Percentiles rank a stretch among this genome's conserved stretches.
phyloP scores from a whole-genome alignment of 2,888 invertebrate species.

The Ormyrus pomaceus region DNA sequence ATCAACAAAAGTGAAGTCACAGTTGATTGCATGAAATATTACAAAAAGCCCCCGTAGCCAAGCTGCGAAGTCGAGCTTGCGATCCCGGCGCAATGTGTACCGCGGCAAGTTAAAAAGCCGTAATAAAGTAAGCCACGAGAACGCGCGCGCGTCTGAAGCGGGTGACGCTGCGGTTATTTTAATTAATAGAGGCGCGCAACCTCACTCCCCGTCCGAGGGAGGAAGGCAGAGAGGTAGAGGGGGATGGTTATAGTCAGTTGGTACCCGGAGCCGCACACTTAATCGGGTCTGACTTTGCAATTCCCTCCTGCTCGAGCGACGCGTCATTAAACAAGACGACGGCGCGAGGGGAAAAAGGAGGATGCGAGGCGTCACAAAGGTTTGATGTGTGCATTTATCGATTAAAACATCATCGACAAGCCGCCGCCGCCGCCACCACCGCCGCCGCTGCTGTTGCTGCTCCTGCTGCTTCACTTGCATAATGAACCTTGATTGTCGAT shows the following conservation, averaged over 20 bases:
- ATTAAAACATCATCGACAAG: neutral
- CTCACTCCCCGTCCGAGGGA: neutral
- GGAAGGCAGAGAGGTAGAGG: constrained; percentile 19
- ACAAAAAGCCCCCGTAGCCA: neutral
- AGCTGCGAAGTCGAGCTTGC: neutral
- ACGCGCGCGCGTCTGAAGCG: constrained; percentile 31
- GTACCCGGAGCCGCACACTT: constrained; percentile 55
- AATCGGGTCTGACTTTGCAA: constrained; percentile 62
- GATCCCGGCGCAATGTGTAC: neutral
- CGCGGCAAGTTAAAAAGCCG: constrained; percentile 18
- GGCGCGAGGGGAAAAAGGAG: neutral
- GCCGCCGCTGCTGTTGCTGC: too few species aligned
- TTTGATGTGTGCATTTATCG: constrained; percentile 6
- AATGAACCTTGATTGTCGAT: constrained; percentile 19
- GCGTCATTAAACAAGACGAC: constrained; percentile 60
- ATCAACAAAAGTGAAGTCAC: neutral
- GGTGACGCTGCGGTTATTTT: constrained; percentile 67
- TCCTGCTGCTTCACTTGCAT: neutral
- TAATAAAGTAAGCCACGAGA: constrained; percentile 56
- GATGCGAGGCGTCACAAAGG: neutral
- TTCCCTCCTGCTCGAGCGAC: constrained; percentile 40
- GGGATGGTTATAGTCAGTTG: neutral
- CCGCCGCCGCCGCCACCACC: neutral
- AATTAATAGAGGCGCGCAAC: constrained; percentile 63
- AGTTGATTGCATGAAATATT: too few species aligned